Conservation (phyloP, 2,113 vertebrate genomes). For the Takifugu flavidus region DNA sequence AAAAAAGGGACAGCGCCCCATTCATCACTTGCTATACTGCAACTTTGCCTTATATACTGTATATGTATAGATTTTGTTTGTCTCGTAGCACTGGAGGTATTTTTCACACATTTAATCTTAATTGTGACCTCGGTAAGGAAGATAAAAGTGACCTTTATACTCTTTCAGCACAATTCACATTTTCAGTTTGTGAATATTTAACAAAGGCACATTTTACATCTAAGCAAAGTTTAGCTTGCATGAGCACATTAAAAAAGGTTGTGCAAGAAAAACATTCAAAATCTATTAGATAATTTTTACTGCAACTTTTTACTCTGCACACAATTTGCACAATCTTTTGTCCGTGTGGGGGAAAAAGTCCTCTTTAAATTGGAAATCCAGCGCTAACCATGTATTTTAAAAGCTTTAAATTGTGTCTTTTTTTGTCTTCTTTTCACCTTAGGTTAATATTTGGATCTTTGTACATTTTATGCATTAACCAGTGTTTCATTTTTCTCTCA, state of each 20-base stretch:
- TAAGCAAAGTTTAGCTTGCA: too few relatives aligned
- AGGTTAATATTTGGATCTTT: background rate
- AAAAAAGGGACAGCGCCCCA: background rate
- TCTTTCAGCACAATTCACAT: conserved; percentile 27
- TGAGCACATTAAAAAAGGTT: background rate
- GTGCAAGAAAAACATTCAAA: conserved; percentile 5
- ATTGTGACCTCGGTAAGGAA: conserved; percentile 38
- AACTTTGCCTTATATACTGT: background rate
- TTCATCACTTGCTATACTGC: conserved; percentile 9
- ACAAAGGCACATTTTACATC: conserved; percentile 1
- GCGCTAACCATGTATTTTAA: conserved; percentile 42
- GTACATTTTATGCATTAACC: background rate
- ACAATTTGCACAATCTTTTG: conserved; percentile 60
- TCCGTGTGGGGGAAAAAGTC: conserved; percentile 22
- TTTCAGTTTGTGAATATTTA: conserved; percentile 1
- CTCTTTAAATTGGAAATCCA: conserved; percentile 32
- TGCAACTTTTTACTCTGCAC: conserved; percentile 33
- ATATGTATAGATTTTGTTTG: conserved; percentile 15
- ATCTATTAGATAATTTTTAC: conserved; percentile 22
- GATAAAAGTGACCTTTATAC: conserved; percentile 10
- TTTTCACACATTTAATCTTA: conserved; percentile 31
- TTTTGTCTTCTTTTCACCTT: background rate
- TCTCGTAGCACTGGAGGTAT: conserved; percentile 11
- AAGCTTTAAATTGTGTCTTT: conserved; percentile 34
- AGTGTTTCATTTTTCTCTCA: too few relatives aligned